These are phyloP conservation scores for Rhabdornis inornatus DNA, from an alignment of 2,113 vertebrate species.

Conservation along the genomic window DNA sequence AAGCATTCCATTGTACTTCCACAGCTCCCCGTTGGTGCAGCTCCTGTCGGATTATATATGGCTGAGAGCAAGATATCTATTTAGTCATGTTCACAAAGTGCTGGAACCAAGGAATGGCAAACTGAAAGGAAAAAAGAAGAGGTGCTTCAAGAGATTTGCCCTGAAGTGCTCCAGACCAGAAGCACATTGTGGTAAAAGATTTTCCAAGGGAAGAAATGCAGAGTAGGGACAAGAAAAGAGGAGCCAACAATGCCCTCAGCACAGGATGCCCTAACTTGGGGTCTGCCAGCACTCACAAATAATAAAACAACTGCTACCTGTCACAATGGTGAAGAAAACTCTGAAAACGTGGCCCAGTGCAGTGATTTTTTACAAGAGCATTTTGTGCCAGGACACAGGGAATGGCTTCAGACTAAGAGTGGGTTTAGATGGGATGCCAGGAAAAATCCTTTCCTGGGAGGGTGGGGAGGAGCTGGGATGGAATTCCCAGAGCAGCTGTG, in stretches of 20 bases:
- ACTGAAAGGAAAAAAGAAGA: background rate
- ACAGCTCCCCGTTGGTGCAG: background rate
- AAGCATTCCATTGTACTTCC: background rate
- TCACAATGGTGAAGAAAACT: background rate
- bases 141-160: background rate
- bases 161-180: background rate
- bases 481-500: background rate
- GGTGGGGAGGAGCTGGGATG: background rate
- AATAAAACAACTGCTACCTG: background rate
- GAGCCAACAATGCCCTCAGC: fast-evolving
- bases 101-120: background rate
- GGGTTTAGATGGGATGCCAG: no score
- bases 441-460: fast-evolving
- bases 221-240: background rate
- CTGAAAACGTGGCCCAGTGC: fast-evolving
- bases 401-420: background rate
- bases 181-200: background rate
- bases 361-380: background rate
- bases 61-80: background rate
- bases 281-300: background rate
- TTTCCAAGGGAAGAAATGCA: background rate
- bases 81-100: background rate
- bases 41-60: background rate
- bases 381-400: background rate
- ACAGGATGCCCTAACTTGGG: background rate